A percentile compares a stretch with the other conserved stretches of the same genome.
These are phyloP conservation scores for Acrossocheilus wenchowensis DNA, from an alignment of 2,797 vertebrate species.

Conservation along the genomic window DNA sequence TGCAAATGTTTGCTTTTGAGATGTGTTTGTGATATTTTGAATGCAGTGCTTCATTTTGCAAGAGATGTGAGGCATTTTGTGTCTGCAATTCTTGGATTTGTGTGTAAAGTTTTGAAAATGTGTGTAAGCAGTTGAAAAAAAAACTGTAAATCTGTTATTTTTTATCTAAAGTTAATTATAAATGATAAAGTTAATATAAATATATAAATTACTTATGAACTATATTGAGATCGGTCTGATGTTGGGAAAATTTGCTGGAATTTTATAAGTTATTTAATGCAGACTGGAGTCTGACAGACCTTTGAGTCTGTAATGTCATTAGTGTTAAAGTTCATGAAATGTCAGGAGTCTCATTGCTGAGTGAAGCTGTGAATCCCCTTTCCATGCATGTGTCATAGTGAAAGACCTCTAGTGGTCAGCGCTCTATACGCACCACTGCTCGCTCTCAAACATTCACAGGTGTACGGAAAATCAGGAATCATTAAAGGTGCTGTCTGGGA, in stretches of 20 bases:
- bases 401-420: background rate
- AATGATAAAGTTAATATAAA: background rate
- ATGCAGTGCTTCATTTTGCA: too few relatives aligned
- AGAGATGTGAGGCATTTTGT: too few relatives aligned
- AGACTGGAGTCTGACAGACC: background rate
- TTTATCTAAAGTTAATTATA: too few relatives aligned
- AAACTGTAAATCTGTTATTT: too few relatives aligned
- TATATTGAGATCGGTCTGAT: background rate
- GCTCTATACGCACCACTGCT: background rate
- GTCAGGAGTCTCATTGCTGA: background rate
- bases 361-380: background rate
- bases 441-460: background rate
- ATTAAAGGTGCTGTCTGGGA: background rate
- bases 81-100: too few relatives aligned
- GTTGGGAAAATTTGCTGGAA: background rate
- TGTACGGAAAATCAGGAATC: background rate
- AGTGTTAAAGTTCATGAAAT: background rate
- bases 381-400: background rate
- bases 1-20: too few relatives aligned
- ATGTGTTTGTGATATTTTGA: too few relatives aligned
- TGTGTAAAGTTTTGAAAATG: too few relatives aligned
- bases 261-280: background rate
- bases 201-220: background rate
- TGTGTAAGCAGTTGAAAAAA: too few relatives aligned
- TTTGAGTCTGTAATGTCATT: background rate